Conservation (phyloP, 2,888 invertebrate genomes). For the Strigamia transsilvanica region DNA sequence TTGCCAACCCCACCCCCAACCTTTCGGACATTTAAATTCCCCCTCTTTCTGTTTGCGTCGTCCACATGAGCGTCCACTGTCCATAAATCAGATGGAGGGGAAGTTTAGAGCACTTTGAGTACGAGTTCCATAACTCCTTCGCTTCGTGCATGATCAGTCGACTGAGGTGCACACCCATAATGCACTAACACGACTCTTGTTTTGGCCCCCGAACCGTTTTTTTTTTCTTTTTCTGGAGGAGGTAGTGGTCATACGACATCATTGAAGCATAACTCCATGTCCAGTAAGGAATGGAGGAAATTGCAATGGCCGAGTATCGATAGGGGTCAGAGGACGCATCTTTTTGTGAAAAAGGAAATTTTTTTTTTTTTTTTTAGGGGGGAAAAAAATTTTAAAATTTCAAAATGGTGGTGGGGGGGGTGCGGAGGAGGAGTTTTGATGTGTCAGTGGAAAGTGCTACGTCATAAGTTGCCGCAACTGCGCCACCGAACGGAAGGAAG, state of each 20-base stretch:
- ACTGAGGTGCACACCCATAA: slow-evolving; percentile 35
- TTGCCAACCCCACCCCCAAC: not conserved
- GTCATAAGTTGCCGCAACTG: slow-evolving; percentile 7
- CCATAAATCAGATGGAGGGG: slow-evolving; percentile 1
- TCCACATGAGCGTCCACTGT: not conserved
- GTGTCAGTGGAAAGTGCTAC: slow-evolving; percentile 12
- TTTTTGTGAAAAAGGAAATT: not conserved
- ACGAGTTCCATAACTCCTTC: slow-evolving; percentile 18
- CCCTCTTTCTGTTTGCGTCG: not conserved
- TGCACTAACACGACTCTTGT: slow-evolving; percentile 31
- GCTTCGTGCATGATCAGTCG: slow-evolving; percentile 32
- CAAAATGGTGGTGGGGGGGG: not conserved
- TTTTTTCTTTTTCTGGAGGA: not conserved
- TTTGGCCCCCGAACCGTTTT: not conserved
- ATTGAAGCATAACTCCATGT: slow-evolving; percentile 23
- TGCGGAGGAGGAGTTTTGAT: not conserved
- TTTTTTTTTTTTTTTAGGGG: not conserved
- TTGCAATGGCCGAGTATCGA: not conserved
- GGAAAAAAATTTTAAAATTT: not conserved
- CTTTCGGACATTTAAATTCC: not conserved
- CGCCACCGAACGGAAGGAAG: not conserved
- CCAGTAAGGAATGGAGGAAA: not conserved
- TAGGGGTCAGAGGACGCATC: not conserved
- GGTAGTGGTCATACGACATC: slow-evolving; percentile 27
- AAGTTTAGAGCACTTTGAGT: slow-evolving; percentile 3